phyloP scores from a whole-genome alignment of 2,888 invertebrate genomes.

The Drosophila cognata region DNA sequence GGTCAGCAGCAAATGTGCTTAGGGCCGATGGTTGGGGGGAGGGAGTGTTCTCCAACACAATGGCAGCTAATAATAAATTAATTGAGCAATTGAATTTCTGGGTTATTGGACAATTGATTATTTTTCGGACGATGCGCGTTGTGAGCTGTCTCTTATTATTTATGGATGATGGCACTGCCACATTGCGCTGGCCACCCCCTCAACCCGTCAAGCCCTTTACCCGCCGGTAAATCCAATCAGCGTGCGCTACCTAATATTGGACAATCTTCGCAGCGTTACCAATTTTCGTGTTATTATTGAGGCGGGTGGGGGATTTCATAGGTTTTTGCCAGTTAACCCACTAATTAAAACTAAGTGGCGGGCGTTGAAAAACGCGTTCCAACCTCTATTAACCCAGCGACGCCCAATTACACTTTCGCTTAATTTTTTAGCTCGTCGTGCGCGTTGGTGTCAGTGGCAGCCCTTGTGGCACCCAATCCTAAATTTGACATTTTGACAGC shows the following conservation, averaged over 20 bases:
- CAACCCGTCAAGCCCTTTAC: not conserved
- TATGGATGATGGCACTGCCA: constrained; percentile 37
- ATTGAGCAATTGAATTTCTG: constrained; percentile 62
- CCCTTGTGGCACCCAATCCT: constrained; percentile 26
- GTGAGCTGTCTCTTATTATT: constrained; percentile 46
- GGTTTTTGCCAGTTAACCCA: constrained; percentile 56
- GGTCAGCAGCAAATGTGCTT: not conserved
- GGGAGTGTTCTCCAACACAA: constrained; percentile 12
- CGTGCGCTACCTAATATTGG: constrained; percentile 34
- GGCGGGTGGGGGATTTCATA: not conserved
- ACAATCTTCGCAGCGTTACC: constrained; percentile 22
- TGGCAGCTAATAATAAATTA: constrained; percentile 61
- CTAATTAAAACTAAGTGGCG: constrained; percentile 78
- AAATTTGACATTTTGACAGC: constrained; percentile 78
- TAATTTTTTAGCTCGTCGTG: constrained; percentile 64
- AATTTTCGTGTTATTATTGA: constrained; percentile 37
- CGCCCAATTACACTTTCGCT: constrained; percentile 79
- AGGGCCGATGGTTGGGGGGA: not conserved
- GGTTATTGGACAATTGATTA: constrained; percentile 60
- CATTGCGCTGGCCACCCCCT: not conserved
- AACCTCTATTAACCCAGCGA: constrained; percentile 78
- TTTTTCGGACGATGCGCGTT: constrained; percentile 26
- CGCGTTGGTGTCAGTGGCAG: constrained; percentile 23
- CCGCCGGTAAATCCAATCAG: constrained; percentile 27
- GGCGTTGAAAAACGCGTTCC: constrained; percentile 61